Evolutionary conservation across 2,888 invertebrate genomes (phyloP), one percentile per base, ranked within the genome.

Genomic region (Mechanitis mazaeus): DNA sequence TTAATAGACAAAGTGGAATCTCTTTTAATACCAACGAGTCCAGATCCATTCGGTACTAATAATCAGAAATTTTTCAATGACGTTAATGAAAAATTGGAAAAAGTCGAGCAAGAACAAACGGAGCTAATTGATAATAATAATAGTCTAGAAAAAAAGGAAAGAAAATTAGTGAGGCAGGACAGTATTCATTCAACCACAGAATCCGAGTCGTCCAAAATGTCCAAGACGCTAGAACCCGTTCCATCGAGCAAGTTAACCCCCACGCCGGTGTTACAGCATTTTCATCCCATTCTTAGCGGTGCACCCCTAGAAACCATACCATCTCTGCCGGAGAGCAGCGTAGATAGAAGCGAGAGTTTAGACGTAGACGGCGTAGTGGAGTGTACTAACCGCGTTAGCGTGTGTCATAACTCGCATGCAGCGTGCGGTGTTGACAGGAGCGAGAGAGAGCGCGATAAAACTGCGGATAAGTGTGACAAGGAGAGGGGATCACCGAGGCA

Each of bases 341-440:
- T 84, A 69, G 84, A 85, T 68, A 78, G 72, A 68, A 67, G 74
- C 42, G 80, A 84, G 63, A 83, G 80, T 71, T 72, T 85, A 80
- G 87, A 87, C 68, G 74, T 75, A 71, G 83, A 79, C 20, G 77
- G 78, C 62, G 72, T 75, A 62, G 76, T 72, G 67, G 58, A 71
- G 69, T 75, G 77, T 64, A 81, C 84, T 89, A 88, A 88, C 88
- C 79, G 73, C 72, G 81, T 78, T 85, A 88, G 87, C 84, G 88
- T 87, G 88, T 88, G 89, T 88, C 83, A 78, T 90, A 87, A 90
- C 89, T 85, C 84, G 90, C 90, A 90, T 90, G 90, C 90, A 81
- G 90, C 81, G 87, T 89, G 90, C 83, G 78, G 74, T 88, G 81
- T 81, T 81, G 83, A 80, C 89, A 84, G 86, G 83, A 78, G 72